Evolutionary conservation across 2,113 vertebrate species (phyloP).

Genomic region (Leptodactylus fuscus): DNA sequence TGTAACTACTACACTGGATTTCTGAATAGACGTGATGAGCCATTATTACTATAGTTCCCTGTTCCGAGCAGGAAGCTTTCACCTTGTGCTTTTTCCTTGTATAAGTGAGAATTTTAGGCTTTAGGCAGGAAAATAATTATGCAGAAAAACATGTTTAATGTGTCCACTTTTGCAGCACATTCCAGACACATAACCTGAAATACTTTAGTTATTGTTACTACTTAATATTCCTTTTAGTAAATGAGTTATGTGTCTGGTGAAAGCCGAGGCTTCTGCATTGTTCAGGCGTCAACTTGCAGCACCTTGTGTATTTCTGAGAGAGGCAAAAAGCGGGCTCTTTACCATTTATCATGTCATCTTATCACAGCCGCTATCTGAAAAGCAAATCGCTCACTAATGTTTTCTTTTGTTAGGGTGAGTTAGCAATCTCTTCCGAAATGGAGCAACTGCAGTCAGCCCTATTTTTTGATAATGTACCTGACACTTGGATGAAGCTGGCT

Average conservation of each 20-base stretch:
- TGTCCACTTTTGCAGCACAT: constrained; percentile 11
- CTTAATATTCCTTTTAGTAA: constrained; percentile 68
- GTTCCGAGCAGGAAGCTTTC: too few species aligned
- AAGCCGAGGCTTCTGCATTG: constrained; percentile 66
- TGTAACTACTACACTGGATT: too few species aligned
- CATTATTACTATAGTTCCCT: too few species aligned
- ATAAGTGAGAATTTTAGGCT: background rate
- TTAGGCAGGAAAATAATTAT: background rate
- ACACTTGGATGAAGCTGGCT: constrained; percentile 86
- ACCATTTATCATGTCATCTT: constrained; percentile 93
- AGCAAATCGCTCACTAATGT: constrained; percentile 91
- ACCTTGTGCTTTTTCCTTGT: background rate
- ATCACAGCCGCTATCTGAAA: constrained; percentile 87
- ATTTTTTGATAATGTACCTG: constrained; percentile 92
- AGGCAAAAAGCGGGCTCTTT: constrained; percentile 70
- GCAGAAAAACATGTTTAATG: constrained; percentile 32
- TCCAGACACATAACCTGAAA: constrained; percentile 5
- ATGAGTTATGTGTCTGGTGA: constrained; percentile 64
- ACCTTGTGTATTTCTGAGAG: constrained; percentile 78
- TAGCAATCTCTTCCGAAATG: constrained; percentile 93
- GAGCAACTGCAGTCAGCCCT: constrained; percentile 90
- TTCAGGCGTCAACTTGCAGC: constrained; percentile 72
- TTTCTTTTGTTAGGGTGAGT: constrained; percentile 95
- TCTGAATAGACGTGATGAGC: too few species aligned
- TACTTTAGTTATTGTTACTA: constrained; percentile 32